Evolutionary conservation across 2,797 vertebrate genomes (phyloP).

Genomic region (Atherinosoma microstoma): DNA sequence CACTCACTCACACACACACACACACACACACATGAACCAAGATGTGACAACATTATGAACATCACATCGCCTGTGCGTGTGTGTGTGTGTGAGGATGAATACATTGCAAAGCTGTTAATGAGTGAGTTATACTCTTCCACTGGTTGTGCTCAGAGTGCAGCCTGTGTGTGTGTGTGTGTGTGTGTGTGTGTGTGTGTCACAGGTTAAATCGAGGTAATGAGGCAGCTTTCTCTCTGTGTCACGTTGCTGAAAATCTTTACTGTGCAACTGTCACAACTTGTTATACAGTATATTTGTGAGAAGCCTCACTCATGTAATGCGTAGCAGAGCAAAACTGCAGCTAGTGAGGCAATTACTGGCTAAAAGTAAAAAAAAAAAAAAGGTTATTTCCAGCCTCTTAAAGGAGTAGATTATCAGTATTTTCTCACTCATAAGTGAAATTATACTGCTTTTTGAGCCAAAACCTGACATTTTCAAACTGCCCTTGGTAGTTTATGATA

Average conservation of each 20-base stretch:
- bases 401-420: background rate
- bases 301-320: no score
- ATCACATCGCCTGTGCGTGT: slow-evolving; percentile 15
- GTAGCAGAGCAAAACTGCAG: no score
- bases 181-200: slow-evolving; percentile 21
- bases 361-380: no score
- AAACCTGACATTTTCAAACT: background rate
- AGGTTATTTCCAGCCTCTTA: no score
- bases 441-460: background rate
- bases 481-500: background rate
- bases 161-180: slow-evolving; percentile 25
- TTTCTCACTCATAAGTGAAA: background rate
- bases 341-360: no score
- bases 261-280: background rate
- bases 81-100: slow-evolving; percentile 42
- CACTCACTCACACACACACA: background rate
- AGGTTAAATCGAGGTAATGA: slow-evolving; percentile 54
- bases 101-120: slow-evolving; percentile 63
- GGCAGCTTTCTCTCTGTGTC: slow-evolving; percentile 32
- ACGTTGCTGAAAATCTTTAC: slow-evolving; percentile 19
- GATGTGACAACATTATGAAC: slow-evolving; percentile 13
- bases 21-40: background rate
- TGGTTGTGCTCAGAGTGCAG: slow-evolving; percentile 34
- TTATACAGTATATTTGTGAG: no score
- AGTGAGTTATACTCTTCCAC: slow-evolving; percentile 48